A percentile compares a stretch with the other conserved stretches of the same genome.
Conservation (phyloP, 2,113 vertebrate species). For the Alexandromys fortis region DNA sequence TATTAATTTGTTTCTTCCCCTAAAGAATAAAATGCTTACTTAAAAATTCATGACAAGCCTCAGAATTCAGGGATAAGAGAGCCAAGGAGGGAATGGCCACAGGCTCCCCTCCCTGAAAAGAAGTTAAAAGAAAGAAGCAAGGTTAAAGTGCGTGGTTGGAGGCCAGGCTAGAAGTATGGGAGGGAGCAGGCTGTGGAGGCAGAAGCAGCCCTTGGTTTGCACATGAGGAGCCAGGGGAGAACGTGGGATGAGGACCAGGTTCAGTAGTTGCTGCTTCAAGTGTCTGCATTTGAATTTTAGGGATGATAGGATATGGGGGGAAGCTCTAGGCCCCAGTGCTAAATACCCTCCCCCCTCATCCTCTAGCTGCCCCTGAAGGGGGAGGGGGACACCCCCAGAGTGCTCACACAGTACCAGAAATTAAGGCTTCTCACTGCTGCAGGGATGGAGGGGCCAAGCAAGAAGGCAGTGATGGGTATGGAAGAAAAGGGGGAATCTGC, state of each 20-base stretch:
- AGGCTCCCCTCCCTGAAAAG: conserved; percentile 64
- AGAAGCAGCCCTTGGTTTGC: conserved; percentile 85
- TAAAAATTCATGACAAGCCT: conserved; percentile 83
- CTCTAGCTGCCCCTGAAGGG: conserved; percentile 80
- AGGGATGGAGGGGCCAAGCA: conserved; percentile 78
- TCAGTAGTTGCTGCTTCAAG: conserved; percentile 88
- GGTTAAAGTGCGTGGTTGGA: conserved; percentile 89
- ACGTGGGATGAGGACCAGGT: conserved; percentile 79
- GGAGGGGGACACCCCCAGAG: conserved; percentile 79
- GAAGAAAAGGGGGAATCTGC: conserved; percentile 17
- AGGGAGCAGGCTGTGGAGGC: conserved; percentile 73
- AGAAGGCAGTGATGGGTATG: conserved; percentile 78
- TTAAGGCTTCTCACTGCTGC: conserved; percentile 85
- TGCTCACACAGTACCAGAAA: conserved; percentile 84
- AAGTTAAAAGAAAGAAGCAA: conserved; percentile 74
- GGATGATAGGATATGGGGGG: conserved; percentile 67
- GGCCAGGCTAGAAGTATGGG: conserved; percentile 44
- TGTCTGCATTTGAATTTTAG: conserved; percentile 83
- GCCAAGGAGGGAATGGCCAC: conserved; percentile 53
- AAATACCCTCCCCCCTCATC: conserved; percentile 69
- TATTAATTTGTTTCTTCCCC: conserved; percentile 74
- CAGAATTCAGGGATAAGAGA: conserved; percentile 67
- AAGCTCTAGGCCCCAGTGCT: conserved; percentile 75
- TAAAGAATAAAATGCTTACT: conserved; percentile 82
- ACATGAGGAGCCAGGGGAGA: conserved; percentile 80